These are phyloP conservation scores for Apamea monoglypha DNA, from an alignment of 2,888 invertebrate genomes.

Conservation along the genomic window DNA sequence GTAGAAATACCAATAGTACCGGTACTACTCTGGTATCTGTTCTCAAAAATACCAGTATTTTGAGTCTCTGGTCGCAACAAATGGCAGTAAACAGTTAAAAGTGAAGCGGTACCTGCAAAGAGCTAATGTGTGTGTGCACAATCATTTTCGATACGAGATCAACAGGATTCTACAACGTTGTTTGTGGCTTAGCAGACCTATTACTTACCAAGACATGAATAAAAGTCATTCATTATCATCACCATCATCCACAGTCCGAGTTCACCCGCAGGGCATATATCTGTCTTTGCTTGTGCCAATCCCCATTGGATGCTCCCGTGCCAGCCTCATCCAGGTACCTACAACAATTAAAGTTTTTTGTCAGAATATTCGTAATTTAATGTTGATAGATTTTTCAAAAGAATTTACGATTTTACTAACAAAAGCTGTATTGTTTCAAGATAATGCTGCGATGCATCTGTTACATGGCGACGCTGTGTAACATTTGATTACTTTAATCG, in stretches of 20 bases:
- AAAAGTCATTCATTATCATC: too few relatives aligned
- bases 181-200: not conserved
- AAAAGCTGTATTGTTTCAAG: not conserved
- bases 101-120: too few relatives aligned
- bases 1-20: too few relatives aligned
- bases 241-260: too few relatives aligned
- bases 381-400: too few relatives aligned
- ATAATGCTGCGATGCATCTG: not conserved
- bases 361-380: not conserved
- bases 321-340: not conserved
- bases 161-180: not conserved
- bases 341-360: not conserved
- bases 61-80: not conserved
- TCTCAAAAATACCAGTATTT: too few relatives aligned
- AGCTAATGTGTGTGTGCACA: too few relatives aligned
- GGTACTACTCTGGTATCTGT: too few relatives aligned
- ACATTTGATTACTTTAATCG: slow-evolving; percentile 20
- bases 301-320: too few relatives aligned
- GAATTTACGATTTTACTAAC: not conserved
- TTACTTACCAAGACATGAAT: too few relatives aligned
- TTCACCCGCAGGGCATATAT: not conserved
- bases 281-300: not conserved
- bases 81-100: not conserved
- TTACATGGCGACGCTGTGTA: not conserved
- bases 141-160: too few relatives aligned